Conservation (phyloP, 2,797 vertebrate species). For the Brachymystax lenok region DNA sequence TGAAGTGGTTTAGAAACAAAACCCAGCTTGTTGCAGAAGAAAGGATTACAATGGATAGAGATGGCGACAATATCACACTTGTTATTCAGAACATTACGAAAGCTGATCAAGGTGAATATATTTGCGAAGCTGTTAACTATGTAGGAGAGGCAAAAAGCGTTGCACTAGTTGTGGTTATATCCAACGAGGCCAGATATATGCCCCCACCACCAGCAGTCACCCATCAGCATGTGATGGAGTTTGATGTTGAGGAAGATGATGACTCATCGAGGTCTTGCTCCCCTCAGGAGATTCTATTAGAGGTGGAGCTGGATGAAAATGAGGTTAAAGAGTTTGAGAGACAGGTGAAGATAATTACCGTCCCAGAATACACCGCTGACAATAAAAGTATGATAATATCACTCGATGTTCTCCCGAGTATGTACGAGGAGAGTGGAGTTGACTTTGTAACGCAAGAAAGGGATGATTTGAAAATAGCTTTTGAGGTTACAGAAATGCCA, state of each 20-base stretch:
- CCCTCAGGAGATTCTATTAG: slow-evolving; percentile 96
- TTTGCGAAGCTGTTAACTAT: slow-evolving; percentile 93
- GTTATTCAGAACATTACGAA: slow-evolving; percentile 81
- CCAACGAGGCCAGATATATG: slow-evolving; percentile 81
- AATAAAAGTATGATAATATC: slow-evolving; percentile 98
- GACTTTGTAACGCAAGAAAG: slow-evolving; percentile 79
- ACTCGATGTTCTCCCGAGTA: slow-evolving; percentile 91
- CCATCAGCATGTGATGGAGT: slow-evolving; percentile 97
- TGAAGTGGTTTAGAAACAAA: slow-evolving; percentile 94
- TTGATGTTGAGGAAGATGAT: slow-evolving; percentile 86
- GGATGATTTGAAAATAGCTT: slow-evolving; percentile 90
- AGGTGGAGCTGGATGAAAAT: slow-evolving; percentile 96
- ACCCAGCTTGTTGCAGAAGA: slow-evolving; percentile 77
- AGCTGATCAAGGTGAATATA: slow-evolving; percentile 88
- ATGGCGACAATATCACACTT: slow-evolving; percentile 83
- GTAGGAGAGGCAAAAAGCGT: slow-evolving; percentile 93
- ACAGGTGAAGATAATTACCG: slow-evolving; percentile 96
- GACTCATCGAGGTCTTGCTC: slow-evolving; percentile 92
- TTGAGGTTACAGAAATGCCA: slow-evolving; percentile 96
- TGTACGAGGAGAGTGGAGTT: slow-evolving; percentile 82
- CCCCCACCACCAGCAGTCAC: slow-evolving; percentile 89
- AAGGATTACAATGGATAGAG: slow-evolving; percentile 81
- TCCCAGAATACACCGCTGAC: slow-evolving; percentile 91
- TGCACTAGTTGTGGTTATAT: slow-evolving; percentile 83
- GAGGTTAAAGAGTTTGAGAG: slow-evolving; percentile 97